Base-by-base conservation (phyloP, 2,797 vertebrate species). In the Melanotaenia parkinsoni region DNA sequence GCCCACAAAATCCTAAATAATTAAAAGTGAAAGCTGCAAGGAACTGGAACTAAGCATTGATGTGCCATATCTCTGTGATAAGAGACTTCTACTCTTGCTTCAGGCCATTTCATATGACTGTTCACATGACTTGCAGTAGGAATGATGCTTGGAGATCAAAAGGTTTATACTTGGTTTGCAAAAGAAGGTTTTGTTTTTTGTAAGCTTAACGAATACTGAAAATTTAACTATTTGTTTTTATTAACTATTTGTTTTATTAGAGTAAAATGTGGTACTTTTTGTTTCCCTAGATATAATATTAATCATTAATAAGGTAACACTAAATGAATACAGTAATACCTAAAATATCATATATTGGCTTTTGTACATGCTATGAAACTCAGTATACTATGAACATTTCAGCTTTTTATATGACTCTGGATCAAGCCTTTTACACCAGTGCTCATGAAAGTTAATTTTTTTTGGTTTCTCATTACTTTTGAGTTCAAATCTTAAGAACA, bases 1-100 rank as follows among this genome's bases (percentile, higher is more conserved):
- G 62, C 69, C 69, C 79, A 81, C 67, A 67, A 67, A 47, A 33
- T 24, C 10, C 72, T 89, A 18, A 87, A 89, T 89, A 70, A 57
- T 32, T 57, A 8, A 57, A 57, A 14, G 7, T 32, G 30, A 57
- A 57, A 57, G 28, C 32, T 32, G 7, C 9, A 14, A 57, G 18
- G 30, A 64, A 38, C 60, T 68, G 59, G 53, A 76, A 67, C 58
- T 72, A 3, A 67, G 56, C 8, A 22, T 47, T 7, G n/a, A 60
- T 58, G 58, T 67, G 51, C 12, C 1, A 20, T 1, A 51, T 0
- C 16, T 32, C n/a, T 66, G 51, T 64, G 13, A 28, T 32, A 51
- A 37, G 32, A 69, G 43, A 43, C 22, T 38, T 63, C 50, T 65
- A 24, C 32, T 18, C 50, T 51, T 33, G 12, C 70, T 40, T 22